Base-by-base conservation (phyloP, 2,888 invertebrate genomes). In the Epinotia nisella region DNA sequence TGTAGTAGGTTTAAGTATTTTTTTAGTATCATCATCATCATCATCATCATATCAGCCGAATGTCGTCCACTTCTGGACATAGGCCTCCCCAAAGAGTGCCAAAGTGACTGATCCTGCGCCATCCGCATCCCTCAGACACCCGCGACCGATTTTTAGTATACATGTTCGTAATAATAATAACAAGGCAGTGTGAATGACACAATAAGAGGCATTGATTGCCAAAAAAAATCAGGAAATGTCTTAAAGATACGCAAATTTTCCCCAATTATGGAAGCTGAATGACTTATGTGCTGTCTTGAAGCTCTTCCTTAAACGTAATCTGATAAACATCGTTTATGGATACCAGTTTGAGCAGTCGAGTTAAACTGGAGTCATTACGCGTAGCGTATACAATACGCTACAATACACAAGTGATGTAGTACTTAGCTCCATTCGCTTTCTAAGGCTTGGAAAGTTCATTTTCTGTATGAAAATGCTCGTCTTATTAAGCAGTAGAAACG, bases 351-450 rank as follows among this genome's bases (percentile, higher is more conserved):
- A 35, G 45, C 19, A 49, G 9, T 56, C 67, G 17, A 24, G 71
- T 61, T 53, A 10, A 56, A 69, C 73, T 59, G 58, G 73, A 53
- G 51, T n/a, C 41, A 64, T 69, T 58, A 69, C 19, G 19, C 13
- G 53, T 67, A 45, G 55, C 51, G 19, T 35, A n/a, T 2, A 29
- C 5, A 41, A n/a, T 2, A 29, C 5, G 29, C 15, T 24, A 62
- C 51, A 69, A 71, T 51, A 64, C 58, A 29, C 64, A 69, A 73
- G 64, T 69, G 68, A 64, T 29, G 24, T 58, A 68, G 13, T n/a
- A 49, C 11, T 56, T 56, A 55, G 53, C 53, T 64, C 58, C 69
- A 53, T 24, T 39, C 11, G 58, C 73, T 69, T 69, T 73, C 69
- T 64, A 73, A 51, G 61, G 11, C 13, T 24, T 62, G 62, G 68